Evolutionary conservation across 2,797 vertebrate genomes (phyloP), one percentile per base, ranked within the genome.

Genomic region (Enteromius anoplus): DNA sequence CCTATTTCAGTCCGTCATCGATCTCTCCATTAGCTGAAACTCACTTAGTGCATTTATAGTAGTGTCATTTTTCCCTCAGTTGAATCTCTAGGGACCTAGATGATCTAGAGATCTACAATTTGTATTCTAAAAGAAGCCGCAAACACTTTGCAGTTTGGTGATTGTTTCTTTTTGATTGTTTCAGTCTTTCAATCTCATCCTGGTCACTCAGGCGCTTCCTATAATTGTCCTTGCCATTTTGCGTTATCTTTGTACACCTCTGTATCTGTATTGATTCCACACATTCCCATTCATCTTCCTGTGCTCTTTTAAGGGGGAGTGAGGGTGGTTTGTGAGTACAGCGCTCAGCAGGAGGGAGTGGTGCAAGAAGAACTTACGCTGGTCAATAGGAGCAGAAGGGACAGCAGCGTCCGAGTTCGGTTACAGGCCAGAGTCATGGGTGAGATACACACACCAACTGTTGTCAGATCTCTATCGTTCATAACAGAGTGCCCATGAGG

Each of bases 401-500:
- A 91, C 2, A 81, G 88, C 85, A 91, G 86, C 0, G 29, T 96
- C 85, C 94, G 89, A 26, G 93, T 97, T 77, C 90, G 89, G 45
- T 90, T 98, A 14, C 96, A 97, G 78, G 96, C 96, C 3, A 93
- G 93, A 14, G 95, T 97, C 86, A 96, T 98, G 91, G 97, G 97
- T 98, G 91, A 89, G 94, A 85, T 9, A 81, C 10, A 64, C 65
- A 69, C 75, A 47, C 10, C 11, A 40, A 71, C 9, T 26, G 45
- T 47, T 49, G 47, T n/a, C 53, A 62, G 26, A 47, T 69, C 26
- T 51, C n/a, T 53, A 3, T 60, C 19, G 29, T 62, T 60, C 49
- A 65, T 49, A 68, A 62, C 26, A 49, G 6, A 83, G 53, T 12
- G 0, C 9, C 76, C 21, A 47, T 75, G 42, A 47, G 55, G 55